phyloP scores from a whole-genome alignment of 2,797 vertebrate genomes.

The Notamacropus eugenii region DNA sequence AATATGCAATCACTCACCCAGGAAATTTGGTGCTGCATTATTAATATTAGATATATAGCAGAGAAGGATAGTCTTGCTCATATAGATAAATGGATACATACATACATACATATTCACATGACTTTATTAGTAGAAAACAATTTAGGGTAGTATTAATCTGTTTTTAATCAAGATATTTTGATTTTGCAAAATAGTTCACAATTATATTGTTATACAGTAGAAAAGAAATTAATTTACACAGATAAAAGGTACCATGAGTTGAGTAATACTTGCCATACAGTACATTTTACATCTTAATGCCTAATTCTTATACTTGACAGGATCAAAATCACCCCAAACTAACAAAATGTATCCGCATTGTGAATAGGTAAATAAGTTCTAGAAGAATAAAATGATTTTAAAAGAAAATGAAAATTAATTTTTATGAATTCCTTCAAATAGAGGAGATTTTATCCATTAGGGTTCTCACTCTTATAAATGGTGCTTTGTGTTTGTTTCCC shows the following conservation, averaged over 20 bases:
- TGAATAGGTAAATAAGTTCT: not conserved
- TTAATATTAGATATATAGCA: not conserved
- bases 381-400: conserved; percentile 14
- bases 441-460: not conserved
- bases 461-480: not conserved
- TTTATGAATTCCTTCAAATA: not conserved
- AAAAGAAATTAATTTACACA: conserved; percentile 40
- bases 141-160: not conserved
- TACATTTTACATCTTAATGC: conserved; percentile 26
- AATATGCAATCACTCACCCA: not conserved
- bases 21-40: not conserved
- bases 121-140: not conserved
- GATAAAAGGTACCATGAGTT: conserved; percentile 21
- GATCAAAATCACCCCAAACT: not conserved
- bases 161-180: not conserved
- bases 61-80: not conserved
- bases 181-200: not conserved
- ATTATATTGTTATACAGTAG: not conserved
- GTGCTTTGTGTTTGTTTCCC: not conserved
- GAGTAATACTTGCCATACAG: not conserved
- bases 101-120: not conserved
- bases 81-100: not conserved
- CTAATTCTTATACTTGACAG: not conserved
- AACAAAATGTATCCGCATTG: conserved; percentile 39
- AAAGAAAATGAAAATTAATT: conserved; percentile 33